phyloP scores from a whole-genome alignment of 2,797 vertebrate genomes.

The Crocidura indochinensis region DNA sequence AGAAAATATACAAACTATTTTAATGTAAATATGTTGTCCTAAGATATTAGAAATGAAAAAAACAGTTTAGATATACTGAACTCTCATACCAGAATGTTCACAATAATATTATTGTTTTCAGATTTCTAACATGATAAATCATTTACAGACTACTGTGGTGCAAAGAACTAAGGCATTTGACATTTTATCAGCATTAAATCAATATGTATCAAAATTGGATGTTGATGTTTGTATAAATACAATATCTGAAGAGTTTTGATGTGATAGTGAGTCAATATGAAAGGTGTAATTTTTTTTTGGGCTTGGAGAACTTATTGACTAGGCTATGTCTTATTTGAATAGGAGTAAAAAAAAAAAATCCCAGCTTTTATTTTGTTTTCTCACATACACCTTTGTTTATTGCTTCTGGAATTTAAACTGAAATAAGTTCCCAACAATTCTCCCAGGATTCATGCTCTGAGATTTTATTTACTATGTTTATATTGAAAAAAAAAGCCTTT shows the following conservation, averaged over 20 bases:
- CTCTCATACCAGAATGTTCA: too few species aligned
- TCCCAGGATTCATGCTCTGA: neutral
- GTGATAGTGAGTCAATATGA: neutral
- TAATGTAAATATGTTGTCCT: neutral
- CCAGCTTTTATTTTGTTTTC: constrained; percentile 43
- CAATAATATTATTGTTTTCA: neutral
- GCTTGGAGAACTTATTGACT: neutral
- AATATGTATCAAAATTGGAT: neutral
- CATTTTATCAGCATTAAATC: neutral
- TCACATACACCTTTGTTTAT: constrained; percentile 20
- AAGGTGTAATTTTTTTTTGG: neutral
- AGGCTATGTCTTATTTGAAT: neutral
- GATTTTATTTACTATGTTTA: constrained; percentile 40
- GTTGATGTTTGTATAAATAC: neutral
- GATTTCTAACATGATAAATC: neutral
- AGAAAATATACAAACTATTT: neutral
- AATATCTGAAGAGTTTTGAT: neutral
- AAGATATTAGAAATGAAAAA: neutral
- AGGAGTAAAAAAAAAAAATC: neutral
- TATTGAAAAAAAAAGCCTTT: constrained; percentile 14
- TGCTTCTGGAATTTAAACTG: constrained; percentile 15
- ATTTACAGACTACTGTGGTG: neutral
- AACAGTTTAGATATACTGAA: too few species aligned
- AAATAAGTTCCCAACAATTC: neutral
- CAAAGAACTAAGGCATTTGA: neutral